Evolutionary conservation across 2,888 invertebrate species (phyloP), one percentile per base, ranked within the genome.

Genomic region (Drosophila recens): DNA sequence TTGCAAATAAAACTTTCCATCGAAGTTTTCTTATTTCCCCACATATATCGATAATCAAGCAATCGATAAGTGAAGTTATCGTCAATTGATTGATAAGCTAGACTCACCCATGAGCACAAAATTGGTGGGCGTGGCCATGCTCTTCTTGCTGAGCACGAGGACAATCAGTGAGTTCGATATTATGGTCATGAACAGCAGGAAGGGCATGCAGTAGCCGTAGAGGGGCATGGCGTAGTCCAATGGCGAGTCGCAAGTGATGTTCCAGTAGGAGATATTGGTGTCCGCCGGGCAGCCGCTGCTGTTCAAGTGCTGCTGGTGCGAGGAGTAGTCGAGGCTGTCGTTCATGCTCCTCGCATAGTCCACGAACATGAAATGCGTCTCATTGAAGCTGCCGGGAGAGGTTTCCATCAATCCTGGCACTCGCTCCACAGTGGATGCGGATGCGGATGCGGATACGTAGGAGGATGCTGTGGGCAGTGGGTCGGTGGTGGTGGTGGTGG

Each of bases 91-190:
- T 40, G 20, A 48, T 17, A 1, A 33, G 11, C n/a, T 9, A 0
- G 6, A 92, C 93, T 92, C 75, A 93, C 93, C 97, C 95, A 97
- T 96, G 3, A 98, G 94, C 0, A 98, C 97, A n/a, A 96, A 95
- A 93, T 98, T 98, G 5, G 98, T 98, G 0, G 98, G 97, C 0
- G 97, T 97, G 42, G 92, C 91, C 98, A 98, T 98, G 92, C 98
- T 97, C 38, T 96, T 94, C 80, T 97, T 96, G 66, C 97, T 96
- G 36, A 98, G 94, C 0, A 98, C 98, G 38, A 98, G 95, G 13
- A 98, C 97, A 75, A 98, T 97, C 9, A 98, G 93, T 0, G 97
- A 96, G 93, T 98, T 98, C 49, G 97, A 97, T 3, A 98, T 94
- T n/a, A 97, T 96, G 0, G 98, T 98, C 33, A 98, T 94, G 27